Evolutionary conservation across 2,113 vertebrate genomes (phyloP).

Genomic region (Willisornis vidua): DNA sequence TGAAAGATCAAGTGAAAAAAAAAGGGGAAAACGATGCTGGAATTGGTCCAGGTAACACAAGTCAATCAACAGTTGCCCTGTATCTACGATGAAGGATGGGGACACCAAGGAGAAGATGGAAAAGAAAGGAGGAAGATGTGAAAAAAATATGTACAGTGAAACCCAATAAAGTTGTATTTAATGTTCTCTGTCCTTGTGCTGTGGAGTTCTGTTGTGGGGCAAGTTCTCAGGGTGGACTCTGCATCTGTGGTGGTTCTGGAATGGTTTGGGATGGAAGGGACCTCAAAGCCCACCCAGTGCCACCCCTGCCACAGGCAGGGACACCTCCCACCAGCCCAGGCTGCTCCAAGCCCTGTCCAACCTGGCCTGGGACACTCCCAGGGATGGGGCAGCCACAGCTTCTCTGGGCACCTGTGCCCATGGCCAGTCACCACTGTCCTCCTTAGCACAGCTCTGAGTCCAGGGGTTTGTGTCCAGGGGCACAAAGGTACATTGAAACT

Average conservation of each 20-base stretch:
- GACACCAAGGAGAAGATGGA: neutral
- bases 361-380: neutral
- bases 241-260: neutral
- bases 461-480: neutral
- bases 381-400: neutral
- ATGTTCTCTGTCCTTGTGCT: neutral
- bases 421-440: neutral
- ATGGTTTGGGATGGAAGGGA: neutral
- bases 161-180: neutral
- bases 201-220: neutral
- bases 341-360: neutral
- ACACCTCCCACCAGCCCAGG: neutral
- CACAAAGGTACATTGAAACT: neutral
- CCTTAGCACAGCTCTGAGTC: neutral
- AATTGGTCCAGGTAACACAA: neutral
- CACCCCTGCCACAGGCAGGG: neutral
- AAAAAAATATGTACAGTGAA: neutral
- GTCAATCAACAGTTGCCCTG: neutral
- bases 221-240: accelerated
- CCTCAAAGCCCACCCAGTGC: accelerated
- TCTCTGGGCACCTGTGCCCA: neutral
- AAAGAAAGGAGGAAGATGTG: neutral
- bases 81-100: neutral
- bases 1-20: neutral
- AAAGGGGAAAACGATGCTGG: neutral